Conservation (phyloP, 2,797 vertebrate genomes). For the Sardinella longiceps region DNA sequence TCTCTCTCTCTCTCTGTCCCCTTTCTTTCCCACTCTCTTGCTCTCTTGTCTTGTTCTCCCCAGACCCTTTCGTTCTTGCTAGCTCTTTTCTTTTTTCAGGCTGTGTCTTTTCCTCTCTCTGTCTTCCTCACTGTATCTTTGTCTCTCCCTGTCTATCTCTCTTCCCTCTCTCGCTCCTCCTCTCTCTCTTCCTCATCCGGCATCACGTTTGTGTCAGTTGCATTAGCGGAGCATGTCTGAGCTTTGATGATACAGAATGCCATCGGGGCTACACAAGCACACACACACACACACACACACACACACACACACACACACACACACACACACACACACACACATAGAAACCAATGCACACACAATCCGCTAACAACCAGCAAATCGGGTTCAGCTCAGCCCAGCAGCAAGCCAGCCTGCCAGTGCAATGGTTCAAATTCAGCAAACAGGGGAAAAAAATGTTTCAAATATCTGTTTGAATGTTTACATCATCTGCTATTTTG, state of each 20-base stretch:
- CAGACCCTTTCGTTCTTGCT: no score
- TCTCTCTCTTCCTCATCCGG: neutral
- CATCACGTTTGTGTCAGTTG: constrained; percentile 15
- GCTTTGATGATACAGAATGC: neutral
- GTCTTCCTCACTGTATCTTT: neutral
- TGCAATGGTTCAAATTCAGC: no score
- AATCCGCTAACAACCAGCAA: no score
- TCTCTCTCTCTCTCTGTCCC: neutral
- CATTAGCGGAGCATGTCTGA: neutral
- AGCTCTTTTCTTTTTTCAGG: neutral
- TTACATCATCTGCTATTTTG: no score
- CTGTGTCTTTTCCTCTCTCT: neutral
- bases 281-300: no score
- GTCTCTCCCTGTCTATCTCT: neutral
- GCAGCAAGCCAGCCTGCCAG: no score
- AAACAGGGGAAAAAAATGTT: no score
- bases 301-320: no score
- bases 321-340: no score
- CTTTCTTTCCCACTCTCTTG: neutral
- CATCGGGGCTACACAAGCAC: neutral
- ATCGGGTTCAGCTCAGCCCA: no score
- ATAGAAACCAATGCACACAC: no score
- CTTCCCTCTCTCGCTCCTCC: neutral
- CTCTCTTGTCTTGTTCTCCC: neutral
- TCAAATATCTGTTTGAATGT: no score